These are phyloP conservation scores for Clarias macrocephalus DNA, from an alignment of 2,113 vertebrate genomes.

Conservation along the genomic window DNA sequence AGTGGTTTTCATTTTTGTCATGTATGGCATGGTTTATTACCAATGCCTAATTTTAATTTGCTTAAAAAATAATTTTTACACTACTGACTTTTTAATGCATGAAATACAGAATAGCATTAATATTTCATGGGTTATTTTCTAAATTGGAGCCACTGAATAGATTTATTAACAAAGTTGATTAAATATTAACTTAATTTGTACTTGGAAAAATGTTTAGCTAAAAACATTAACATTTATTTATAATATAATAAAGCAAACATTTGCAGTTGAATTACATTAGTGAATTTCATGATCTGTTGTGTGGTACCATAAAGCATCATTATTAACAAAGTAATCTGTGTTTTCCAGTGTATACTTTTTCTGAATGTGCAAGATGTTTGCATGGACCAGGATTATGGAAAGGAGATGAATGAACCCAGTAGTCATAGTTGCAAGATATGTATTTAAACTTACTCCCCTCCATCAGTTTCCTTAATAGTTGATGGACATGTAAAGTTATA, in stretches of 20 bases:
- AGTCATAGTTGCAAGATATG: neutral
- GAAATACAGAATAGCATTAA: neutral
- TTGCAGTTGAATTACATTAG: neutral
- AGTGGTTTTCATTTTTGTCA: neutral
- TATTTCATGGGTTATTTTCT: neutral
- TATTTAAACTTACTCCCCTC: too few relatives aligned
- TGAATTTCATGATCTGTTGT: neutral
- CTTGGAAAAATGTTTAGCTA: neutral
- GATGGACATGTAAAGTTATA: too few relatives aligned
- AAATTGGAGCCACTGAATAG: neutral
- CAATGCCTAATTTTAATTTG: neutral
- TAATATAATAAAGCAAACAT: neutral
- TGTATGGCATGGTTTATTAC: neutral
- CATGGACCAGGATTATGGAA: neutral
- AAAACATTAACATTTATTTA: neutral
- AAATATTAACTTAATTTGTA: neutral
- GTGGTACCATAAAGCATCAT: neutral
- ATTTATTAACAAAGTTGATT: neutral
- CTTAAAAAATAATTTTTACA: neutral
- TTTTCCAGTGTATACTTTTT: neutral
- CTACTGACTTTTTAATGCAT: neutral
- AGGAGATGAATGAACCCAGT: slow-evolving; percentile 1
- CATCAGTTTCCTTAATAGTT: too few relatives aligned
- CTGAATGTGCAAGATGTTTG: neutral
- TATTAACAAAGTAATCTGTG: neutral